Conservation (phyloP, 1,140 invertebrate species). For the Monochamus saltuarius region DNA sequence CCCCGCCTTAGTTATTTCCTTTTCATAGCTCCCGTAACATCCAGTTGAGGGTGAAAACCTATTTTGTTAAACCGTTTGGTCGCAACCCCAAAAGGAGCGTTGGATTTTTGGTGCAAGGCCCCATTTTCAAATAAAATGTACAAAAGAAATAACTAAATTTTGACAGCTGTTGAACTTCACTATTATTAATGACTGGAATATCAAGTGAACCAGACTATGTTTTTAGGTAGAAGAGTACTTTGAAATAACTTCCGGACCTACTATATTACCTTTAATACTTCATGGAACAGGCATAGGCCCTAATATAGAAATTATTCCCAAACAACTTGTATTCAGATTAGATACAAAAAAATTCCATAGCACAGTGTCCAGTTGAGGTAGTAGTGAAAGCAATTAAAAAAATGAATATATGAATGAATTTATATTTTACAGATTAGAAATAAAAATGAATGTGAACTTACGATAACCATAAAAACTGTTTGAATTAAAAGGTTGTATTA, state of each 20-base stretch:
- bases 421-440: conserved; percentile 26
- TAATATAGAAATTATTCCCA: conserved; percentile 24
- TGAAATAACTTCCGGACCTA: conserved; percentile 29
- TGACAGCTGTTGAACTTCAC: neutral
- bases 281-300: conserved; percentile 22
- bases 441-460: conserved; percentile 11
- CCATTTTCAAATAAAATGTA: conserved; percentile 1
- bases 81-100: conserved; percentile 33
- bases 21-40: conserved; percentile 30
- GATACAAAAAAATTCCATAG: conserved; percentile 15
- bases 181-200: neutral
- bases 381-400: neutral
- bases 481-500: conserved; percentile 22
- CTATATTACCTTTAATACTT: conserved; percentile 31
- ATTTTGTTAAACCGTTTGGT: conserved; percentile 37
- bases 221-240: conserved; percentile 32
- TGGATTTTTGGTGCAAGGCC: conserved; percentile 5
- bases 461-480: conserved; percentile 25
- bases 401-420: neutral
- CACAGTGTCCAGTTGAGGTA: conserved; percentile 28
- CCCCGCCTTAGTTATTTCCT: conserved; percentile 28
- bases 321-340: conserved; percentile 24
- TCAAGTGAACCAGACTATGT: no score
- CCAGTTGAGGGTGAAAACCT: conserved; percentile 41
- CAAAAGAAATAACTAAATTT: neutral